phyloP scores from a whole-genome alignment of 2,797 vertebrate genomes.

The Myoxocephalus aenaeus region DNA sequence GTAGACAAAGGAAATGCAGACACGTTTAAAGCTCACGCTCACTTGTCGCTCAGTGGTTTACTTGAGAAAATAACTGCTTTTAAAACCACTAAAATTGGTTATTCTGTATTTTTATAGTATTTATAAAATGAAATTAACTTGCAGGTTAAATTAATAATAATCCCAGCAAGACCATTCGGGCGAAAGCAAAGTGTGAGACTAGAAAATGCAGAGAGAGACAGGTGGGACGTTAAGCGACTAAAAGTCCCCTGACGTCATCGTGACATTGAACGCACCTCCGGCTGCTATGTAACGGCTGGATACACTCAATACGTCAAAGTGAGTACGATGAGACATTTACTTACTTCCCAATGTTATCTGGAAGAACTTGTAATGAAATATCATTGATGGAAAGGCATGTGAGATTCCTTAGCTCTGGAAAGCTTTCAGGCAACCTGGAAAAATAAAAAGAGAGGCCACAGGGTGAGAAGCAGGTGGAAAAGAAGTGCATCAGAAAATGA shows the following conservation, averaged over 20 bases:
- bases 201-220: neutral
- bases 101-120: neutral
- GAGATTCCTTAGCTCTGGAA: constrained; percentile 93
- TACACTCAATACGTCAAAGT: neutral
- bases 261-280: neutral
- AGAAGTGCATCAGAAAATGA: neutral
- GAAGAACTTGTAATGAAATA: constrained; percentile 96
- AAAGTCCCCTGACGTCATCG: neutral
- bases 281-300: neutral
- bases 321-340: constrained; percentile 63
- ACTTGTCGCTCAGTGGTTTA: neutral
- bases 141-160: neutral
- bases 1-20: constrained; percentile 5
- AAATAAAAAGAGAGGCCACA: constrained; percentile 45
- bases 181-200: neutral
- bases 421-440: constrained; percentile 94
- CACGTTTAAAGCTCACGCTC: neutral
- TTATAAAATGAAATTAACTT: neutral
- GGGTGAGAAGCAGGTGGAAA: constrained; percentile 7
- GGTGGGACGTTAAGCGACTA: neutral
- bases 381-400: constrained; percentile 99
- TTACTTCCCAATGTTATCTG: constrained; percentile 99
- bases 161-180: neutral
- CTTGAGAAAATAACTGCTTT: constrained; percentile 1
- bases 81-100: neutral